Percentiles rank a stretch among this genome's conserved stretches.
These are phyloP conservation scores for Caiman crocodilus DNA, from an alignment of 2,797 vertebrate species.

Conservation along the genomic window DNA sequence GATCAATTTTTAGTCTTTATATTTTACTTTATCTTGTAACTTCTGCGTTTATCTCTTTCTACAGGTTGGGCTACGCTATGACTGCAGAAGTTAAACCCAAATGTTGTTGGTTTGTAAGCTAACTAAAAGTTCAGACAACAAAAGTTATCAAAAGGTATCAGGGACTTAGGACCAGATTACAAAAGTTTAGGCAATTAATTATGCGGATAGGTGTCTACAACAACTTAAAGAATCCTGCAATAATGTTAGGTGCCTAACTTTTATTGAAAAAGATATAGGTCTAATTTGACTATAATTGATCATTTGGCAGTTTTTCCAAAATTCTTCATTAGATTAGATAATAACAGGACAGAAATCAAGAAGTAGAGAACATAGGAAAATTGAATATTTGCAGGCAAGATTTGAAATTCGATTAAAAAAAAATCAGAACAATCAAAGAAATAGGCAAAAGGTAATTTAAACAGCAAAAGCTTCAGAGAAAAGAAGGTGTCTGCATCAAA, in stretches of 20 bases:
- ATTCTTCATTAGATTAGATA: background rate
- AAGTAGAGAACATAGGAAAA: background rate
- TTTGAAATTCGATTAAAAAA: background rate
- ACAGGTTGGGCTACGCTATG: background rate
- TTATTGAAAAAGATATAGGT: background rate
- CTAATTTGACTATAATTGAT: background rate
- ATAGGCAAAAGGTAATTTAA: rapidly evolving
- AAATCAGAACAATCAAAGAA: background rate
- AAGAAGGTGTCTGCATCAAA: background rate
- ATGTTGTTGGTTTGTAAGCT: background rate
- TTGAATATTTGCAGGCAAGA: background rate
- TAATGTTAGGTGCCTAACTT: background rate
- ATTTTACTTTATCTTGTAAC: background rate
- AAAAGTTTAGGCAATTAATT: constrained; percentile 15
- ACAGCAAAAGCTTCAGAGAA: background rate
- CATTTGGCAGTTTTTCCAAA: background rate
- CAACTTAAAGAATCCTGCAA: background rate
- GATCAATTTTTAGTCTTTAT: background rate
- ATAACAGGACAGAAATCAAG: background rate
- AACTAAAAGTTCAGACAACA: background rate
- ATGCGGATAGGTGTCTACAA: background rate
- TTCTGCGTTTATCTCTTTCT: background rate
- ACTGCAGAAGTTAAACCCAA: background rate
- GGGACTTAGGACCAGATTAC: background rate
- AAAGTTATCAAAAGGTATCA: background rate